These are phyloP conservation scores for Drosophila infuscata DNA, from an alignment of 2,888 invertebrate genomes.

Conservation along the genomic window DNA sequence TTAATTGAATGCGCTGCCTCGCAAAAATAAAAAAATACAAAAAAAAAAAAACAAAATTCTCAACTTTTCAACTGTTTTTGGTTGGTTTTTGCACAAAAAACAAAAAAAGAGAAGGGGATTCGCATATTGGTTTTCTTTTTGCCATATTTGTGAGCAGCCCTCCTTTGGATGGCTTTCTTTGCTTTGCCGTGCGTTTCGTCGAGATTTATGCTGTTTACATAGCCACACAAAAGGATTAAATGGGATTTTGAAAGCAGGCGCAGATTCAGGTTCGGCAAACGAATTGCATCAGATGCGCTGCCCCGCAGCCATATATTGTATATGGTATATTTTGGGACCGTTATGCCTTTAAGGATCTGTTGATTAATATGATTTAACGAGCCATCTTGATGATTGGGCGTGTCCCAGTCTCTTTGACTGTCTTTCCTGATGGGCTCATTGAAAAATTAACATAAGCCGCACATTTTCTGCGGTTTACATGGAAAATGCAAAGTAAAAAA, in stretches of 20 bases:
- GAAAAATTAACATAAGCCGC: slow-evolving; percentile 70
- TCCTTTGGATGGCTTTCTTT: slow-evolving; percentile 35
- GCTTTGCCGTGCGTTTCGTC: slow-evolving; percentile 15
- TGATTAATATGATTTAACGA: slow-evolving; percentile 76
- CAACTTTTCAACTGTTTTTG: slow-evolving; percentile 68
- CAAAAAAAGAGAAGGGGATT: slow-evolving; percentile 33
- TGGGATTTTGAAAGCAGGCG: slow-evolving; percentile 62
- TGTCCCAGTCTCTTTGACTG: slow-evolving; percentile 41
- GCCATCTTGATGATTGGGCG: slow-evolving; percentile 62
- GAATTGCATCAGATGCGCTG: slow-evolving; percentile 44
- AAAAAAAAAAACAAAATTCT: slow-evolving; percentile 26
- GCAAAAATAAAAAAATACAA: slow-evolving; percentile 14
- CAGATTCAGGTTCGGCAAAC: slow-evolving; percentile 21
- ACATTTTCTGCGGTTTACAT: slow-evolving; percentile 69
- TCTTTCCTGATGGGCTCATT: slow-evolving; percentile 6
- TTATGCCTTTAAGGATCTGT: slow-evolving; percentile 43
- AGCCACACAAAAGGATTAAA: slow-evolving; percentile 78
- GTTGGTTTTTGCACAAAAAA: slow-evolving; percentile 6
- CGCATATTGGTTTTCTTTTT: slow-evolving; percentile 45
- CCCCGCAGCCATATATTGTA: slow-evolving; percentile 5
- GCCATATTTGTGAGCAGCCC: slow-evolving; percentile 37
- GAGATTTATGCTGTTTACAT: slow-evolving; percentile 73
- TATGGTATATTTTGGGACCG: slow-evolving; percentile 1
- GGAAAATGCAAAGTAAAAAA: slow-evolving; percentile 26
- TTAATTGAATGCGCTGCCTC: slow-evolving; percentile 65